These are phyloP conservation scores for Nycticryphes semicollaris DNA, from an alignment of 2,113 vertebrate species.

Conservation along the genomic window DNA sequence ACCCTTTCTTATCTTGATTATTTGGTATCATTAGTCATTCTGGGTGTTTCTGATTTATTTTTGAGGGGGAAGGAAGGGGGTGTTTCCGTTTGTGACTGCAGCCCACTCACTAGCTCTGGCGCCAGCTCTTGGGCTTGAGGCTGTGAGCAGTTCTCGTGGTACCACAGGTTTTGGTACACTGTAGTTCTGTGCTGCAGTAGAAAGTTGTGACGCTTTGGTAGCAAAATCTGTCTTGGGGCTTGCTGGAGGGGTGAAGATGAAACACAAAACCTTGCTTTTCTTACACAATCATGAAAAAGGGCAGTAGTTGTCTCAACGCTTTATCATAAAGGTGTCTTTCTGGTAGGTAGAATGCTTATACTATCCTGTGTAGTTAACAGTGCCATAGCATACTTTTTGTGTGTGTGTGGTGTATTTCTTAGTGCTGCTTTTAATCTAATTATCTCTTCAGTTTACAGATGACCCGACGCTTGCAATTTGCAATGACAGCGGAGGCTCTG, in stretches of 20 bases:
- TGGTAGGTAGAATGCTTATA: background rate
- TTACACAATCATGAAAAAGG: background rate
- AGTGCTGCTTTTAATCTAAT: background rate
- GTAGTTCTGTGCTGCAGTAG: background rate
- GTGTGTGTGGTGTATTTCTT: background rate
- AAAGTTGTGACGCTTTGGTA: background rate
- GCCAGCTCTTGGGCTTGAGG: rapidly evolving
- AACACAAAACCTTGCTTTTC: background rate
- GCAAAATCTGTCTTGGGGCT: background rate
- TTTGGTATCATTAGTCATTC: background rate
- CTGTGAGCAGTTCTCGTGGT: background rate
- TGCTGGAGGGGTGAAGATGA: background rate
- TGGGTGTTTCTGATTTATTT: background rate
- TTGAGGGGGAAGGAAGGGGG: no score
- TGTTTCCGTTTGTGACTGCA: background rate
- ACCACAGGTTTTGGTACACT: background rate
- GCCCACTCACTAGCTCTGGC: background rate
- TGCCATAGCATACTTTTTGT: background rate
- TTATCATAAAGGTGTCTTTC: background rate
- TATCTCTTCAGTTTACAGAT: constrained; percentile 92
- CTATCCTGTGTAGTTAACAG: background rate
- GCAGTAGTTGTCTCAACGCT: background rate
- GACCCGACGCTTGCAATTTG: constrained; percentile 94
- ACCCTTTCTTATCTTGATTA: background rate
- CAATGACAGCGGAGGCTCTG: constrained; percentile 97